A percentile compares a stretch with the other conserved stretches of the same genome.
Evolutionary conservation across 1,140 invertebrate species (phyloP).

Genomic region (Drosophila rufa): DNA sequence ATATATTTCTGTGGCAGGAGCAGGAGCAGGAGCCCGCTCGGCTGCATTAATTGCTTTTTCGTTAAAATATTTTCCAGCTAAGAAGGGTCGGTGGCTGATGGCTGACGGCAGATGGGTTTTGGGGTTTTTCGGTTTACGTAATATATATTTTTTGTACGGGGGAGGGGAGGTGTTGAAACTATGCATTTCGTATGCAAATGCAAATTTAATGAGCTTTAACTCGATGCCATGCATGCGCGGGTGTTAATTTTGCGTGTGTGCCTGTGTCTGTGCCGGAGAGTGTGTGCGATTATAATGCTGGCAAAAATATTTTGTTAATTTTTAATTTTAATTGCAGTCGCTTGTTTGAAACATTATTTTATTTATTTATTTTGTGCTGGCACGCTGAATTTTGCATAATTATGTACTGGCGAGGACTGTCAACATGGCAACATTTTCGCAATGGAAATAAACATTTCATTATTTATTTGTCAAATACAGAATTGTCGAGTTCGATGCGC

Average conservation of each 20-base stretch:
- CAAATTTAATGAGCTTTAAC: constrained; percentile 80
- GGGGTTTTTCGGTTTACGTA: constrained; percentile 3
- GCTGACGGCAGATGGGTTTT: constrained; percentile 2
- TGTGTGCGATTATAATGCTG: constrained; percentile 33
- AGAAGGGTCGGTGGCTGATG: not conserved
- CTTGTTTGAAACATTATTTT: constrained; percentile 60
- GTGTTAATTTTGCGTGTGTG: constrained; percentile 52
- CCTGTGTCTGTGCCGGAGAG: not conserved
- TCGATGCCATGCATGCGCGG: constrained; percentile 40
- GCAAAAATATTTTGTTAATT: constrained; percentile 76
- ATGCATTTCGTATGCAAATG: constrained; percentile 75
- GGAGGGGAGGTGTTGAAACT: constrained; percentile 60
- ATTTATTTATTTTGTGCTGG: constrained; percentile 37
- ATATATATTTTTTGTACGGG: not conserved
- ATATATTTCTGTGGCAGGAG: constrained; percentile 49
- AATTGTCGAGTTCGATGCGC: constrained; percentile 22
- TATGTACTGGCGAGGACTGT: constrained; percentile 51
- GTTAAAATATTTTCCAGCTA: constrained; percentile 38
- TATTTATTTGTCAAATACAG: constrained; percentile 61
- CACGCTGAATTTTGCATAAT: constrained; percentile 71
- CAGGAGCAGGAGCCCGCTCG: constrained; percentile 37
- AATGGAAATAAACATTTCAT: constrained; percentile 57
- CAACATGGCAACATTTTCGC: constrained; percentile 57
- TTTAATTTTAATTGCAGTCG: constrained; percentile 79
- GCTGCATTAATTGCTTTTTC: constrained; percentile 74